phyloP scores from a whole-genome alignment of 2,888 invertebrate genomes.

The Autographa pulchrina region DNA sequence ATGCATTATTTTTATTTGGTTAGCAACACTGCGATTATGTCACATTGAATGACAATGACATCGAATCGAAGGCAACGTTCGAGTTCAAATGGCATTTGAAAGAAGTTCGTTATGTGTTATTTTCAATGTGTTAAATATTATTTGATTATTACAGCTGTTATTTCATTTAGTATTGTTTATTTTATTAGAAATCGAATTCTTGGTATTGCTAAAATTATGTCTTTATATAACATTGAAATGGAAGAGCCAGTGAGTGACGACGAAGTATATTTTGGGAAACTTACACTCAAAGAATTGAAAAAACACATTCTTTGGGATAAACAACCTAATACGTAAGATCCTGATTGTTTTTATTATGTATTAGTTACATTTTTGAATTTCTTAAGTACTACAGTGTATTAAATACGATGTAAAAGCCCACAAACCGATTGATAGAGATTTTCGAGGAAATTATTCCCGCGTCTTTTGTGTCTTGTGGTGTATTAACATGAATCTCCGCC shows the following conservation, averaged over 20 bases:
- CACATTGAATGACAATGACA: not conserved
- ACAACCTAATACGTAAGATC: conserved; percentile 67
- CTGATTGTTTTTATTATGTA: not conserved
- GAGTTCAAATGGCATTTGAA: conserved; percentile 34
- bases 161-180: conserved; percentile 44
- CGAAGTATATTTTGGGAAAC: conserved; percentile 75
- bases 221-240: conserved; percentile 24
- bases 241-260: conserved; percentile 68
- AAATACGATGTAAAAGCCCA: not conserved
- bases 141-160: conserved; percentile 46
- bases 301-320: conserved; percentile 66
- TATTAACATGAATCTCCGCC: too few species aligned
- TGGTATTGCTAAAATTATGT: conserved; percentile 31
- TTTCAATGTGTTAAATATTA: conserved; percentile 52
- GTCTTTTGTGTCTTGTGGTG: not conserved
- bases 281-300: conserved; percentile 76
- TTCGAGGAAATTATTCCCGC: not conserved
- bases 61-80: conserved; percentile 7
- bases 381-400: not conserved
- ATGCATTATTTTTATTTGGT: not conserved
- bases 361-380: not conserved
- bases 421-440: not conserved
- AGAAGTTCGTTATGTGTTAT: conserved; percentile 56
- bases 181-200: conserved; percentile 44
- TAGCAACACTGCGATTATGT: not conserved